Evolutionary conservation across 2,113 vertebrate genomes (phyloP).

Genomic region (Camelus dromedarius): DNA sequence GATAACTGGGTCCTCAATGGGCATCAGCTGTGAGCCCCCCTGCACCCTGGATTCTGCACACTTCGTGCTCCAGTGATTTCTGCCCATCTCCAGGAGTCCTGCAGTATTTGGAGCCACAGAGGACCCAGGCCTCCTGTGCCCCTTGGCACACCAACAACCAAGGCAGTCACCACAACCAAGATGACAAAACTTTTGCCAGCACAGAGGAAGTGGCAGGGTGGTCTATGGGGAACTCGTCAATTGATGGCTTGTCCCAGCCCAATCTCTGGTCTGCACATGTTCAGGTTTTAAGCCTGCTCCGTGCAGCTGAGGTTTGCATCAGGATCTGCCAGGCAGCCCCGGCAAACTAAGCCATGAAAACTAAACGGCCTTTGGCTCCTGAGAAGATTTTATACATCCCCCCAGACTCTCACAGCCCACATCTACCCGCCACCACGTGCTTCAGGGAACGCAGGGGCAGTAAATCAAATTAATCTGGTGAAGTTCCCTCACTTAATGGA

Average conservation of each 20-base stretch:
- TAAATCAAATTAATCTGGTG: slow-evolving; percentile 38
- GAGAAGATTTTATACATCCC: neutral
- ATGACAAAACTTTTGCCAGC: neutral
- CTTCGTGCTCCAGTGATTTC: neutral
- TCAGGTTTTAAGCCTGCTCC: neutral
- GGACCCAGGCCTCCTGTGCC: neutral
- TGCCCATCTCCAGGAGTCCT: neutral
- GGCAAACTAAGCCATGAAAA: neutral
- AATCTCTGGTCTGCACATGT: slow-evolving; percentile 59
- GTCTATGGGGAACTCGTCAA: slow-evolving; percentile 18
- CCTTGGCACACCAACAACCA: neutral
- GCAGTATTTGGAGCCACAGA: neutral
- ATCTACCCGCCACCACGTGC: neutral
- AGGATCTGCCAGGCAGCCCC: neutral
- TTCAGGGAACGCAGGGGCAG: slow-evolving; percentile 3
- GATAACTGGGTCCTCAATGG: accelerated
- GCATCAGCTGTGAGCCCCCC: accelerated
- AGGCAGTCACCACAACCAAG: neutral
- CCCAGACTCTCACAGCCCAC: neutral
- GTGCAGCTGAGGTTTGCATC: neutral
- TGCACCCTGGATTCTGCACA: accelerated
- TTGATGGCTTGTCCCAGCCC: neutral
- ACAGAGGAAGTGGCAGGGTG: slow-evolving; percentile 51
- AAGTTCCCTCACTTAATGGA: neutral
- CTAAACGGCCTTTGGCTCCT: neutral